Conservation (phyloP, 2,888 invertebrate species). For the Trachelus stipa region DNA sequence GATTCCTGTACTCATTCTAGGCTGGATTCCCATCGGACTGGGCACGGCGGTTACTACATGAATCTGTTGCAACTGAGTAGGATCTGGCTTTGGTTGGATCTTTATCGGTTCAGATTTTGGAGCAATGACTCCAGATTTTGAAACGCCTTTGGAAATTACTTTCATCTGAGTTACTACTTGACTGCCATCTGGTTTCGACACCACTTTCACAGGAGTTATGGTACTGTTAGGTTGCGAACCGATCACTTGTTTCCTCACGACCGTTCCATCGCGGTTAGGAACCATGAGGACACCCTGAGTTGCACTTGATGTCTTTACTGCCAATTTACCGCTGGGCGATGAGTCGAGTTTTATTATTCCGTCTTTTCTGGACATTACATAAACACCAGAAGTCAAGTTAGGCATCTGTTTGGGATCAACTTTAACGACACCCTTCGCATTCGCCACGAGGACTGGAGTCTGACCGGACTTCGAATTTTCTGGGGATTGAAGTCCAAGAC, state of each 20-base stretch:
- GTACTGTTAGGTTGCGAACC: slow-evolving; percentile 49
- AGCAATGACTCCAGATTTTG: slow-evolving; percentile 24
- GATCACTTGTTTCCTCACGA: slow-evolving; percentile 62
- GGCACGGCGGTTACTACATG: slow-evolving; percentile 62
- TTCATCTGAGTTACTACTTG: slow-evolving; percentile 64
- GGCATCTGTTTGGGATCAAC: slow-evolving; percentile 82
- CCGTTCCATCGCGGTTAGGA: slow-evolving; percentile 56
- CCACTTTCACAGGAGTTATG: slow-evolving; percentile 60
- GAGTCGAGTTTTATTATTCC: slow-evolving; percentile 80
- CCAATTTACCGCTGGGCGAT: slow-evolving; percentile 68
- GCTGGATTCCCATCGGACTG: slow-evolving; percentile 48
- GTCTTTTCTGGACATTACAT: slow-evolving; percentile 82
- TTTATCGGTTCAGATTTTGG: slow-evolving; percentile 61
- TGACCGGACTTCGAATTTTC: slow-evolving; percentile 47
- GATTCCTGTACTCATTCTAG: slow-evolving; percentile 47
- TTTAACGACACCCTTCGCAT: slow-evolving; percentile 78
- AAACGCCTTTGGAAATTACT: slow-evolving; percentile 53
- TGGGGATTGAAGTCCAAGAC: slow-evolving; percentile 66
- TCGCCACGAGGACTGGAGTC: slow-evolving; percentile 66
- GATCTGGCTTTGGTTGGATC: slow-evolving; percentile 64
- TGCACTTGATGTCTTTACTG: slow-evolving; percentile 66
- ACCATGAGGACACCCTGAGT: slow-evolving; percentile 59
- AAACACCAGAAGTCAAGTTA: slow-evolving; percentile 74
- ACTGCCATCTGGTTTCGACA: slow-evolving; percentile 61
- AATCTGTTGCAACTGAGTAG: slow-evolving; percentile 57